phyloP scores from a whole-genome alignment of 2,888 invertebrate species.

The Diaphora mendica region DNA sequence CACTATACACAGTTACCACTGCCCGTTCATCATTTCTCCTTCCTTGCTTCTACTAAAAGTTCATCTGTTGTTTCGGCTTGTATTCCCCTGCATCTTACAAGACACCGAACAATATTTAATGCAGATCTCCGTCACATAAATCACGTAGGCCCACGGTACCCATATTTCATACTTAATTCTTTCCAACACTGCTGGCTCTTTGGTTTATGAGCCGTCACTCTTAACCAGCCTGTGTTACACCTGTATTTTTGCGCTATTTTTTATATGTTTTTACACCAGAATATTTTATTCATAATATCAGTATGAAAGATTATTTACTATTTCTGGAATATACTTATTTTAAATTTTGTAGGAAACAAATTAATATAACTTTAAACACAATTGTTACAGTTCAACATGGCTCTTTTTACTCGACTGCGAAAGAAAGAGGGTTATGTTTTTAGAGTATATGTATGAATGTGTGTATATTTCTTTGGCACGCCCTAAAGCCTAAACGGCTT shows the following conservation, averaged over 20 bases:
- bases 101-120: slow-evolving; percentile 65
- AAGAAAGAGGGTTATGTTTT: no score
- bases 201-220: slow-evolving; percentile 76
- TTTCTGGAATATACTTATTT: neutral
- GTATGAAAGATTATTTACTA: neutral
- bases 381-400: no score
- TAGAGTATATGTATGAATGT: no score
- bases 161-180: slow-evolving; percentile 87
- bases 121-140: slow-evolving; percentile 79
- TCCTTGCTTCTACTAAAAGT: slow-evolving; percentile 25
- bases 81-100: slow-evolving; percentile 38
- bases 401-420: no score
- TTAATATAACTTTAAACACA: neutral
- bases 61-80: slow-evolving; percentile 28
- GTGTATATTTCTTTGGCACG: no score
- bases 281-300: neutral
- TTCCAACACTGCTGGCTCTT: slow-evolving; percentile 69
- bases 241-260: slow-evolving; percentile 51
- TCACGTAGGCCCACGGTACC: slow-evolving; percentile 79
- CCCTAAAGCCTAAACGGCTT: no score
- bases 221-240: slow-evolving; percentile 63
- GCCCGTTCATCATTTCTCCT: slow-evolving; percentile 21
- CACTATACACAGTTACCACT: neutral
- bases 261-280: neutral
- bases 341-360: neutral